Conservation (phyloP, 1,140 invertebrate species). For the Drosophila nigrodunni region DNA sequence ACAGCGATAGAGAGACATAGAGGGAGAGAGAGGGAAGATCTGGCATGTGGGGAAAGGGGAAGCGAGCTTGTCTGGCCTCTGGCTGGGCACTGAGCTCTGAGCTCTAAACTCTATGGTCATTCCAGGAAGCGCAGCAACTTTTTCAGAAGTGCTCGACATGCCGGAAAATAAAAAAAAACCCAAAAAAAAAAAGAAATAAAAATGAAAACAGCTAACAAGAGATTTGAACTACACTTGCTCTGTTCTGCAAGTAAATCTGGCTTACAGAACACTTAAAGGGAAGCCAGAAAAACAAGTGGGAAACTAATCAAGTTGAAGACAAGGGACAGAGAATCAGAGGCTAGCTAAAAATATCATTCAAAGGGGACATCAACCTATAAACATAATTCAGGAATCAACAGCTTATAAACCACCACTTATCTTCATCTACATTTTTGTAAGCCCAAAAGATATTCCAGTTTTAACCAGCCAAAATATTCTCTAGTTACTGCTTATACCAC, state of each 20-base stretch:
- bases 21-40: conserved; percentile 3
- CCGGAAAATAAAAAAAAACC: conserved; percentile 49
- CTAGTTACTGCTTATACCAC: too few relatives aligned
- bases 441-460: too few relatives aligned
- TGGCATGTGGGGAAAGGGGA: not conserved
- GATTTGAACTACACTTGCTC: conserved; percentile 44
- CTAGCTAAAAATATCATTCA: too few relatives aligned
- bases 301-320: too few relatives aligned
- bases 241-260: conserved; percentile 6
- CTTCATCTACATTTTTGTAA: too few relatives aligned
- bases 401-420: too few relatives aligned
- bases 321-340: too few relatives aligned
- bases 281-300: not conserved
- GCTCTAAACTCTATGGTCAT: conserved; percentile 35
- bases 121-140: conserved; percentile 73
- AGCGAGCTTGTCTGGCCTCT: conserved; percentile 38
- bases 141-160: conserved; percentile 72
- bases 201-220: conserved; percentile 44
- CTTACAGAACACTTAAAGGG: not conserved
- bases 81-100: not conserved
- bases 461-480: too few relatives aligned
- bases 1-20: conserved; percentile 52
- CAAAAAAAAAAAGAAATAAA: conserved; percentile 36
- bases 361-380: too few relatives aligned
- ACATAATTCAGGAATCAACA: too few relatives aligned